A percentile compares a stretch with the other conserved stretches of the same genome.
Conservation (phyloP, 2,888 invertebrate genomes). For the Schrankia costaestrigalis region DNA sequence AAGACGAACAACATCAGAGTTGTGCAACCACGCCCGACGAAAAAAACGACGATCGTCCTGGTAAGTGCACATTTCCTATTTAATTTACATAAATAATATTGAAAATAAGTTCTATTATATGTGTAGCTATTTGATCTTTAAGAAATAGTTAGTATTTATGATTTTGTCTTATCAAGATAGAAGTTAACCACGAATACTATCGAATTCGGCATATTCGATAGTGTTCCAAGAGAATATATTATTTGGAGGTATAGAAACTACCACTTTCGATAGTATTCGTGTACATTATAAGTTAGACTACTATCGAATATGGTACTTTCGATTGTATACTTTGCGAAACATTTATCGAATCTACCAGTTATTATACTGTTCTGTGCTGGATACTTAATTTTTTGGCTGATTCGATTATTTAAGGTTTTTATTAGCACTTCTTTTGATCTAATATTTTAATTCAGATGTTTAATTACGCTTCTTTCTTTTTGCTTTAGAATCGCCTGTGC, state of each 20-base stretch:
- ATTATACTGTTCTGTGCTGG: background rate
- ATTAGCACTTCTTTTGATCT: constrained; percentile 1
- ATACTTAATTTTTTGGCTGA: background rate
- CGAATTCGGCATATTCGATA: constrained; percentile 1
- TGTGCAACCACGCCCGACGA: background rate
- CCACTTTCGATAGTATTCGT: background rate
- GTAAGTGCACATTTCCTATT: background rate
- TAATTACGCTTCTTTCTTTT: background rate
- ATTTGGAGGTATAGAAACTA: background rate
- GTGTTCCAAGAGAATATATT: background rate
- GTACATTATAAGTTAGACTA: background rate
- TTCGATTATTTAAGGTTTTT: constrained; percentile 1
- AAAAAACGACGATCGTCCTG: constrained; percentile 1
- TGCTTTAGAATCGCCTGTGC: constrained; percentile 1
- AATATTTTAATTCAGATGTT: background rate
- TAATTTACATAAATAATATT: background rate
- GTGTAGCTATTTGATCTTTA: background rate
- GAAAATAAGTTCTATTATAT: background rate
- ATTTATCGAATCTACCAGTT: constrained; percentile 2
- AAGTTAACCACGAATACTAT: background rate
- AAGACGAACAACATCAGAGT: background rate
- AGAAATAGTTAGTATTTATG: background rate
- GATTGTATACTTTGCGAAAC: background rate
- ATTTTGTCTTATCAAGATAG: background rate
- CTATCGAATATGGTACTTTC: constrained; percentile 5